phyloP scores from a whole-genome alignment of 2,888 invertebrate genomes.

The Leucozona laternaria region DNA sequence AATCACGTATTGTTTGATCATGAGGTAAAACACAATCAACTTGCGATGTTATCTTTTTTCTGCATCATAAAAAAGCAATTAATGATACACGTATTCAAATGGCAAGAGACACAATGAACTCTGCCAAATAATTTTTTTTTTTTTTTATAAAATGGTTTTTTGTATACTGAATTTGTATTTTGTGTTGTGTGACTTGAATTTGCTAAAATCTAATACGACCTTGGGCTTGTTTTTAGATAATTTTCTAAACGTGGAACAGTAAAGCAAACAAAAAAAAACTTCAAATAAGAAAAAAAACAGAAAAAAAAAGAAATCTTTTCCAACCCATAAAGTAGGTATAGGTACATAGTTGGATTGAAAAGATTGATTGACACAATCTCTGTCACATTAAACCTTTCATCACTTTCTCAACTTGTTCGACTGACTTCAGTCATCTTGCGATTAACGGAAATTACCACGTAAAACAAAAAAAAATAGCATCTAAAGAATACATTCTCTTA shows the following conservation, averaged over 20 bases:
- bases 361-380: constrained; percentile 8
- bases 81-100: constrained; percentile 18
- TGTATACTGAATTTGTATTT: not conserved
- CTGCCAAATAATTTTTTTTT: not conserved
- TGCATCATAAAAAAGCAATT: not conserved
- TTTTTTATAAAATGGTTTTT: not conserved
- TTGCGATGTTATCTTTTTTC: constrained; percentile 15
- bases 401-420: constrained; percentile 50
- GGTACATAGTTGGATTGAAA: not conserved
- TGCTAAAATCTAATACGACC: not conserved
- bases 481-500: constrained; percentile 65
- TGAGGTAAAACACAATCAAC: not conserved
- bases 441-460: constrained; percentile 52
- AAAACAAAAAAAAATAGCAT: constrained; percentile 6
- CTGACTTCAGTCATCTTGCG: not conserved
- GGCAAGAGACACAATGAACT: constrained; percentile 28
- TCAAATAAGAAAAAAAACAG: not conserved
- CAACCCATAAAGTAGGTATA: not conserved
- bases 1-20: constrained; percentile 36
- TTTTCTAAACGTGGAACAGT: constrained; percentile 6
- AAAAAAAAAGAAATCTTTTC: constrained; percentile 19
- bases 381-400: constrained; percentile 20
- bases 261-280: not conserved
- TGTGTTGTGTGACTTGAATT: constrained; percentile 2
- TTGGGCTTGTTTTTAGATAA: not conserved